A percentile compares a stretch with the other conserved stretches of the same genome.
Evolutionary conservation across 1,140 invertebrate species (phyloP).

Genomic region (Drosophila chauvacae): DNA sequence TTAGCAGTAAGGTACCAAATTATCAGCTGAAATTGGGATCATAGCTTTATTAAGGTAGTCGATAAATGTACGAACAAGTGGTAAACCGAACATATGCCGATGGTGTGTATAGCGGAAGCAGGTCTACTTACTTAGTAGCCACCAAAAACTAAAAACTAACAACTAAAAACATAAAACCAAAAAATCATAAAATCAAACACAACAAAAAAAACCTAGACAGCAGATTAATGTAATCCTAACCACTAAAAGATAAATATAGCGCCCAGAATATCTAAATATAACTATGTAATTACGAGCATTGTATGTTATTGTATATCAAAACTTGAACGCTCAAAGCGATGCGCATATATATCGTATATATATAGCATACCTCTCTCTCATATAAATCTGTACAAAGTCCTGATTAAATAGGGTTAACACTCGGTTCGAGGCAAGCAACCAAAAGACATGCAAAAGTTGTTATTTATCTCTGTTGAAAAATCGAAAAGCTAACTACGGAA

Average conservation of each 20-base stretch:
- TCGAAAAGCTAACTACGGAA: constrained; percentile 24
- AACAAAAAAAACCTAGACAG: constrained; percentile 31
- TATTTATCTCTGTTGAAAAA: constrained; percentile 51
- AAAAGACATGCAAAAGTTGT: constrained; percentile 32
- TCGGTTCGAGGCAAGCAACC: constrained; percentile 32
- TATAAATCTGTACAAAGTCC: constrained; percentile 44
- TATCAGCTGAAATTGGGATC: constrained; percentile 85
- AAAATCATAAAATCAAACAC: constrained; percentile 8
- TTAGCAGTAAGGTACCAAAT: constrained; percentile 85
- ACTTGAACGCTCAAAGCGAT: constrained; percentile 74
- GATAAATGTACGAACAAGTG: constrained; percentile 66
- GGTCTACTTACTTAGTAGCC: constrained; percentile 42
- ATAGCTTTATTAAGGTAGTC: constrained; percentile 85
- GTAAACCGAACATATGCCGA: constrained; percentile 22
- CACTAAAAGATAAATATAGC: constrained; percentile 37
- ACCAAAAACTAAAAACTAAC: constrained; percentile 27
- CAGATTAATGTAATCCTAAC: constrained; percentile 43
- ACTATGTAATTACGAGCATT: constrained; percentile 34
- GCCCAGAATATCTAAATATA: constrained; percentile 34
- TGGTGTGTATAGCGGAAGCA: constrained; percentile 37
- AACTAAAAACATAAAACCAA: constrained; percentile 1
- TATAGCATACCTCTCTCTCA: constrained; percentile 32
- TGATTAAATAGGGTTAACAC: constrained; percentile 32
- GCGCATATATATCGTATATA: constrained; percentile 48
- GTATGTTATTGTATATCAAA: constrained; percentile 55